Base-by-base conservation (phyloP, 2,113 vertebrate species). In the Girardinichthys multiradiatus region DNA sequence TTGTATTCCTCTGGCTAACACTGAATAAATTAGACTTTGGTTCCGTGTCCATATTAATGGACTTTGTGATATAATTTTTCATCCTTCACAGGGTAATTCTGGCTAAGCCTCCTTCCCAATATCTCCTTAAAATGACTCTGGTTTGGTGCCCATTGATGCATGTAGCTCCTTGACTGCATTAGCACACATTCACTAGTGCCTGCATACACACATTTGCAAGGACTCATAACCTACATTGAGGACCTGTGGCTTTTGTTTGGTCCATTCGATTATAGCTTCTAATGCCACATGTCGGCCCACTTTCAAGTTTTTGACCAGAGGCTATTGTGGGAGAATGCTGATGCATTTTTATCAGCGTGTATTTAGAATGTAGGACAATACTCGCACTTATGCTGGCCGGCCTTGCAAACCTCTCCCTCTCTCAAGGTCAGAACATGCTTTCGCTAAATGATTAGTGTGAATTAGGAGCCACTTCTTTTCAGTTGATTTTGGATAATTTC, bases 221-320 rank as follows among this genome's bases (percentile, higher is more conserved):
- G 33, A 57, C 68, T 85, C 58, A 74, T 79, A 87, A 90, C 87
- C 86, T 81, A 86, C 80, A 87, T 83, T 78, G 76, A 80, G 42
- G 77, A 77, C 66, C 2, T 11, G 69, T 77, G 69, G 83, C 83
- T 83, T 89, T 88, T 88, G 82, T 87, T 80, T 70, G 83, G 27
- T 79, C 64, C 76, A 64, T 90, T 88, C 77, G 81, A 83, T 88
- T 74, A 81, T 71, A 64, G 70, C 85, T 87, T 76, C 58, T 80
- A 85, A 86, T 85, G 81, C 74, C 72, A 74, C 76, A 83, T 76
- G 83, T 82, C 81, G 80, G 64, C 67, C 81, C 86, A 83, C 79
- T 85, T 72, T 74, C 63, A 65, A 80, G 87, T 30, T 74, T 84
- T 72, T 89, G 86, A 84, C 88, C 86, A 62, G 86, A 88, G 86